Percentiles rank a stretch among this genome's conserved stretches.
These are phyloP conservation scores for Hylyphantes graminicola DNA, from an alignment of 1,140 invertebrate species.

Conservation along the genomic window DNA sequence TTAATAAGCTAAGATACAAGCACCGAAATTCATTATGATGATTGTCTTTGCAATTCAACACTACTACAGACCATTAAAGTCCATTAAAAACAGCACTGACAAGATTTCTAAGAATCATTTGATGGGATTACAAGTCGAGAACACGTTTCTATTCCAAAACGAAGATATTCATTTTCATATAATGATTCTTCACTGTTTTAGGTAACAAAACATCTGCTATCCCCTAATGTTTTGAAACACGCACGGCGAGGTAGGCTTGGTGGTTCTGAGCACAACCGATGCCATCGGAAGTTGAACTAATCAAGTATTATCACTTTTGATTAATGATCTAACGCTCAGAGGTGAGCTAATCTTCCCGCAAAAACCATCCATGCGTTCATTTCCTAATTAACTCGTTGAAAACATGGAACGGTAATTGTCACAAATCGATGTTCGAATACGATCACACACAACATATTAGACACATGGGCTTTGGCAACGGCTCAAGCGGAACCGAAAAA, in stretches of 20 bases:
- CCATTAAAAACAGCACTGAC: conserved; percentile 29
- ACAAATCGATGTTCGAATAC: background rate
- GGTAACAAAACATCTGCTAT: background rate
- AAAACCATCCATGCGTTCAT: background rate
- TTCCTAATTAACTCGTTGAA: conserved; percentile 34
- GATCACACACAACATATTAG: conserved; percentile 31
- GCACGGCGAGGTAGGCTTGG: background rate
- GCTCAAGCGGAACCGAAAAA: conserved; percentile 33
- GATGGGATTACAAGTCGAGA: conserved; percentile 34
- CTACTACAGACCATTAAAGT: background rate
- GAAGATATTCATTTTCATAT: conserved; percentile 34
- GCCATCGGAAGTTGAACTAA: too few species aligned
- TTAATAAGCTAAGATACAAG: too few species aligned
- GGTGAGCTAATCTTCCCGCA: background rate
- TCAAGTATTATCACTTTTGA: too few species aligned
- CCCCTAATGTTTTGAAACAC: conserved; percentile 33
- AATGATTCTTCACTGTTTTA: conserved; percentile 14
- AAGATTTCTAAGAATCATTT: conserved; percentile 20
- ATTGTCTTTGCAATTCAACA: background rate
- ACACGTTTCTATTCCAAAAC: conserved; percentile 12
- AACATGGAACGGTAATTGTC: background rate
- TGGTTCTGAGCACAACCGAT: background rate
- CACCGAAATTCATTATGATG: conserved; percentile 11
- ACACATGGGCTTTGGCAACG: conserved; percentile 9
- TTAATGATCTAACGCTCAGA: background rate